Conservation (phyloP, 2,888 invertebrate species). For the Steromphala cineraria region DNA sequence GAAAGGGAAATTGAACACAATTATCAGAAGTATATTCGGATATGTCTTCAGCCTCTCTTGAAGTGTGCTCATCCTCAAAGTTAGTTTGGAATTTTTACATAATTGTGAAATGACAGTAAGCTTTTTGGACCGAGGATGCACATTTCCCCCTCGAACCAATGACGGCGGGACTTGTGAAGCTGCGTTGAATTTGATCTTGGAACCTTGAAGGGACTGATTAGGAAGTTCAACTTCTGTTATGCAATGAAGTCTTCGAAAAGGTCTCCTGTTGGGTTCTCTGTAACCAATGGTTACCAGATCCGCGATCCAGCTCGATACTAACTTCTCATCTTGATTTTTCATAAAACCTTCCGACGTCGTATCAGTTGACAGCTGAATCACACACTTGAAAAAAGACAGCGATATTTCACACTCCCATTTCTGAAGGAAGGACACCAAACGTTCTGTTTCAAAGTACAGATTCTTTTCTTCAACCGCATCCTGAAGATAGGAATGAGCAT, state of each 20-base stretch:
- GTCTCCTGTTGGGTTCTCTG: slow-evolving; percentile 13
- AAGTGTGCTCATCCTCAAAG: neutral
- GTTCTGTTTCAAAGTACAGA: slow-evolving; percentile 47
- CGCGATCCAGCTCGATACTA: neutral
- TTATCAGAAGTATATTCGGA: slow-evolving; percentile 15
- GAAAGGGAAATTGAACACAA: slow-evolving; percentile 14
- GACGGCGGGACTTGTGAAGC: neutral
- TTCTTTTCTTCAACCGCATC: slow-evolving; percentile 50
- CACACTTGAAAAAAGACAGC: slow-evolving; percentile 41
- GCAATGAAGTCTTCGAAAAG: neutral
- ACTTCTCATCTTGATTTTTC: neutral
- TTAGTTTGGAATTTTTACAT: neutral
- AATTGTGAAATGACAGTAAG: neutral
- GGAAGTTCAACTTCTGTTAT: neutral
- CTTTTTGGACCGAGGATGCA: too few species aligned
- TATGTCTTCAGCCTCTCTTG: neutral
- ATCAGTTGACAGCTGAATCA: slow-evolving; percentile 31
- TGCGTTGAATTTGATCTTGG: slow-evolving; percentile 27
- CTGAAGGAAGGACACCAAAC: slow-evolving; percentile 36
- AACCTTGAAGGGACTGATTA: slow-evolving; percentile 18
- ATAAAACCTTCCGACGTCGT: slow-evolving; percentile 31
- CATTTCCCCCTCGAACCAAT: too few species aligned
- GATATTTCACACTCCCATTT: slow-evolving; percentile 44
- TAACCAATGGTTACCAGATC: slow-evolving; percentile 11
- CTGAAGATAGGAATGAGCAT: slow-evolving; percentile 43